phyloP scores from a whole-genome alignment of 2,888 invertebrate species.

The Orchestes rusci region DNA sequence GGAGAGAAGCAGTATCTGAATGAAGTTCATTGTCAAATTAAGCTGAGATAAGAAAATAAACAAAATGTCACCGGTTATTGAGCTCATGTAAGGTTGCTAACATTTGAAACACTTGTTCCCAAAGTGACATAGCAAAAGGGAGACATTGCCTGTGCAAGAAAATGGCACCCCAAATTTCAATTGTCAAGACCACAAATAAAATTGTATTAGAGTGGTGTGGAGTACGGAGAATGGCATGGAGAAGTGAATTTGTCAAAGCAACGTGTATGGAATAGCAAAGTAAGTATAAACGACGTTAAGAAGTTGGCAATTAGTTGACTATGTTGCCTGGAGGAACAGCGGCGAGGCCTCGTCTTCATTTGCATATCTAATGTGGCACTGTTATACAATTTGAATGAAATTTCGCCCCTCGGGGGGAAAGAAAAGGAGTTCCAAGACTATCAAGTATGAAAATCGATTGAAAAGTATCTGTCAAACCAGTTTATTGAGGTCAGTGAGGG shows the following conservation, averaged over 20 bases:
- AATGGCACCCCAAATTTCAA: slow-evolving; percentile 11
- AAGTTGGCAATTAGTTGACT: slow-evolving; percentile 47
- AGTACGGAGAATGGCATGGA: slow-evolving; percentile 23
- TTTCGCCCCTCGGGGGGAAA: slow-evolving; percentile 25
- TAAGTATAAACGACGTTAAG: slow-evolving; percentile 48
- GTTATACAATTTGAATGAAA: slow-evolving; percentile 43
- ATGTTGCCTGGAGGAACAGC: slow-evolving; percentile 40
- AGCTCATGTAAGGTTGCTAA: no score
- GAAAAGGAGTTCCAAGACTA: no score
- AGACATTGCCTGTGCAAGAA: no score
- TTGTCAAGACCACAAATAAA: slow-evolving; percentile 27
- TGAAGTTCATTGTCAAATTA: no score
- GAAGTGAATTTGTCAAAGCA: slow-evolving; percentile 45
- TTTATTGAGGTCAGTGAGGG: no score
- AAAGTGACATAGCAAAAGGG: no score
- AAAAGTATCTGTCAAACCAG: no score
- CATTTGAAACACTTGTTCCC: no score
- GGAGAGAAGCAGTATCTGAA: no score
- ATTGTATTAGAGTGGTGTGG: slow-evolving; percentile 37
- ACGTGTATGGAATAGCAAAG: slow-evolving; percentile 45
- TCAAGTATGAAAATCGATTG: no score
- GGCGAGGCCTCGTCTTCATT: slow-evolving; percentile 35
- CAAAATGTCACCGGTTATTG: no score
- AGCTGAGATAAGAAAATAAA: no score
- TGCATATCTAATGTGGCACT: slow-evolving; percentile 45